Conservation (phyloP, 2,113 vertebrate species). For the Dissostichus mawsoni region DNA sequence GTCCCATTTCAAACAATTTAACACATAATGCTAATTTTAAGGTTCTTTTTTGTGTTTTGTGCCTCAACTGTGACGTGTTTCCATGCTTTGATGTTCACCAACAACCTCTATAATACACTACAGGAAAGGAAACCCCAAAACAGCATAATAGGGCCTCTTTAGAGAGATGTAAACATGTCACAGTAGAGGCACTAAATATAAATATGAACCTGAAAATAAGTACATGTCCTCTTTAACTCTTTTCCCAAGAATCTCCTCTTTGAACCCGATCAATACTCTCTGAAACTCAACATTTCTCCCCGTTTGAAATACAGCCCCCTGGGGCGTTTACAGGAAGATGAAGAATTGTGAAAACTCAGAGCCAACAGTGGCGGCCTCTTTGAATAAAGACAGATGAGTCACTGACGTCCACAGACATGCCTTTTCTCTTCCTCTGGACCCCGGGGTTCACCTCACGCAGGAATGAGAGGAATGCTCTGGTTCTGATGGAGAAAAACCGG, state of each 20-base stretch:
- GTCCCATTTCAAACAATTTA: too few species aligned
- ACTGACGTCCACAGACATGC: constrained; percentile 72
- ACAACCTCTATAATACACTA: too few species aligned
- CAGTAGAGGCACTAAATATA: too few species aligned
- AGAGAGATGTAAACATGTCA: too few species aligned
- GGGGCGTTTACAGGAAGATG: constrained; percentile 25
- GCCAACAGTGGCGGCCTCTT: constrained; percentile 40
- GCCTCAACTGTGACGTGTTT: too few species aligned
- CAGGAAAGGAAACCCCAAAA: too few species aligned
- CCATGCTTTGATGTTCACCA: too few species aligned
- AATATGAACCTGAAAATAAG: too few species aligned
- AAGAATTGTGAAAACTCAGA: constrained; percentile 37
- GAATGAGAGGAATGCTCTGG: constrained; percentile 69
- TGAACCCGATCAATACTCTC: constrained; percentile 29
- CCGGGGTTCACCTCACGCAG: constrained; percentile 64
- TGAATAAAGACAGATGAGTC: constrained; percentile 72
- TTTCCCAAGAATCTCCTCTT: constrained; percentile 37
- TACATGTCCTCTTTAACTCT: constrained; percentile 13
- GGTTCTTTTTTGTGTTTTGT: too few species aligned
- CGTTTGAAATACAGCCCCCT: constrained; percentile 21
- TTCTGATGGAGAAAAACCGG: constrained; percentile 50
- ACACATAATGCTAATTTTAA: too few species aligned
- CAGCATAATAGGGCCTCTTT: too few species aligned
- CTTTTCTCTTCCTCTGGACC: constrained; percentile 56
- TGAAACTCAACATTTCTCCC: background rate